A percentile compares a stretch with the other conserved stretches of the same genome.
phyloP scores from a whole-genome alignment of 2,888 invertebrate species.

The Epirrhoe alternata region DNA sequence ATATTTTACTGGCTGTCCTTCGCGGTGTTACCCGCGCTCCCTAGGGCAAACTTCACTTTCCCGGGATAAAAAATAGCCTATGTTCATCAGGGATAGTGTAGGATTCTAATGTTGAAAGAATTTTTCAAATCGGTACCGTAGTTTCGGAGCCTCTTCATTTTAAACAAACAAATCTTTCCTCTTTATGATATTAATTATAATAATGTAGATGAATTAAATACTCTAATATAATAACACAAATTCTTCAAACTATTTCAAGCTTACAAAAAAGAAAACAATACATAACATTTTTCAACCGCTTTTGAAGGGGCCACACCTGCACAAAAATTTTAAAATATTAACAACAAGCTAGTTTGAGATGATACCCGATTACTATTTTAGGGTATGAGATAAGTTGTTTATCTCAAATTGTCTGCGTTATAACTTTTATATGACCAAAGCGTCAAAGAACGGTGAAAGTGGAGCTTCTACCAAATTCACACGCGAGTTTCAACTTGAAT shows the following conservation, averaged over 20 bases:
- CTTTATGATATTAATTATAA: not conserved
- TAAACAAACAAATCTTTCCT: no score
- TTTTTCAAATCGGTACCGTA: no score
- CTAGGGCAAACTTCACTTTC: no score
- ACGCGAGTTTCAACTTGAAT: constrained; percentile 5
- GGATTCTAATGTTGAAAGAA: no score
- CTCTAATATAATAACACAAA: not conserved
- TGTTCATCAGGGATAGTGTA: no score
- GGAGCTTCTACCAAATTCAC: constrained; percentile 32
- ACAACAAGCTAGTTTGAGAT: constrained; percentile 64
- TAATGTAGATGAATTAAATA: not conserved
- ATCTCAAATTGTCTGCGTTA: constrained; percentile 71
- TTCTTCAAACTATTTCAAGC: not conserved
- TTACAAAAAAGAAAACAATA: not conserved
- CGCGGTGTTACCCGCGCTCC: no score
- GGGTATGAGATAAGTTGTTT: constrained; percentile 66
- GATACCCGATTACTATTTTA: constrained; percentile 66
- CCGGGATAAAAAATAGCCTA: no score
- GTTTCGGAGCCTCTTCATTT: no score
- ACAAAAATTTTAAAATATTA: constrained; percentile 54
- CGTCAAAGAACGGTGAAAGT: constrained; percentile 70
- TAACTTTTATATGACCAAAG: constrained; percentile 42
- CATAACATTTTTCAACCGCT: constrained; percentile 18
- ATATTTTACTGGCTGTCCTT: no score
- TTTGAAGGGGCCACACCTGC: constrained; percentile 4